Evolutionary conservation across 2,888 invertebrate species (phyloP), one percentile per base, ranked within the genome.

Genomic region (Drosophila maculinotata): DNA sequence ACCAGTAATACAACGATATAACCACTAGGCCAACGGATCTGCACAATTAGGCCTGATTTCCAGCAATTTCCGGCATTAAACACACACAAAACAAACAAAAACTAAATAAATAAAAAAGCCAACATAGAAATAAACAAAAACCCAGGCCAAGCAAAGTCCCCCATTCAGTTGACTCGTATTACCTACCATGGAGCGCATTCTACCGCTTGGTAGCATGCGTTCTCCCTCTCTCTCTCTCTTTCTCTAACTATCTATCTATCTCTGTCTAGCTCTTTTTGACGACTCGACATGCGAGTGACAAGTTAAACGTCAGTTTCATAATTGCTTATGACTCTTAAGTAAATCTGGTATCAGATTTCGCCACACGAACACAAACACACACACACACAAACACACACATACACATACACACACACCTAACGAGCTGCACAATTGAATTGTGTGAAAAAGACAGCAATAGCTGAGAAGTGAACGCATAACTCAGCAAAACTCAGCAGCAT

Each of bases 301-400:
- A 79, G 88, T 62, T 77, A 82, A 87, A 87, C 75, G 86, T 72
- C 75, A 68, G 77, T 78, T 77, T 82, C 76, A 73, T 84, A 84
- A 84, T 87, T 87, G 78, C 77, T 69, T 62, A 73, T 82, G 75
- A 70, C 77, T 82, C 69, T 77, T 70, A 69, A 75, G 62, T 72
- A 85, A 81, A 85, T 71, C 74, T 77, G 45, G 67, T 77, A 87
- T 83, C 88, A 82, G 69, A 82, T 87, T 87, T 83, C 88, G 69
- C 68, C 59, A 75, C 14, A 54, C 23, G 49, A 26, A 51, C 36
- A 35, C 35, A 42, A 23, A 54, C 35, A 33, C 23, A 30, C 41
- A 41, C 28, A 47, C 39, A 45, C 20, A 44, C 28, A 53, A 28
- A 45, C n/a, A 48, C 39, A 26, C 33, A 15, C 9, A 15, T 12